A percentile compares a stretch with the other conserved stretches of the same genome.
These are phyloP conservation scores for Huso huso DNA, from an alignment of 2,797 vertebrate species.

Conservation along the genomic window DNA sequence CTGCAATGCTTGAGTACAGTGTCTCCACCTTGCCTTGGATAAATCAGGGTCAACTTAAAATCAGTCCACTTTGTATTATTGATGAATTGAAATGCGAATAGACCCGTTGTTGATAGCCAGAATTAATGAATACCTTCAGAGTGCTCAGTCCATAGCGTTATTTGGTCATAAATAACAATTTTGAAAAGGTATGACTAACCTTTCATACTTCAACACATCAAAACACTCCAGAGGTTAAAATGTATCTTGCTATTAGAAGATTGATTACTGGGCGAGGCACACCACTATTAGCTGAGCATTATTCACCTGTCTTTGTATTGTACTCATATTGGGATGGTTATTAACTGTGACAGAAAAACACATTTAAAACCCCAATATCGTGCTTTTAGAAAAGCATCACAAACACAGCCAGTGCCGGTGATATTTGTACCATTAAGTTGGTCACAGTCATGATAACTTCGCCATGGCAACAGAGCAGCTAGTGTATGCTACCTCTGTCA, in stretches of 20 bases:
- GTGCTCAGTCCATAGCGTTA: background rate
- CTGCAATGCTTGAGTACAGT: too few species aligned
- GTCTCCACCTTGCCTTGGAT: too few species aligned
- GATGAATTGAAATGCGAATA: too few species aligned
- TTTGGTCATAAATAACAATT: conserved; percentile 14
- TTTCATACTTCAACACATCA: conserved; percentile 4
- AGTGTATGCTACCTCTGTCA: background rate
- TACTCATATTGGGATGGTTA: too few species aligned
- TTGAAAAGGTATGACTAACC: conserved; percentile 2
- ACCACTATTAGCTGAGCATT: too few species aligned
- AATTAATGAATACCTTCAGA: too few species aligned
- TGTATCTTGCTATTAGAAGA: background rate
- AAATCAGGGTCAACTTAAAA: too few species aligned
- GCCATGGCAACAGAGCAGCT: conserved; percentile 50
- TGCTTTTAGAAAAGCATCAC: conserved; percentile 43
- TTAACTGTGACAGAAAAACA: too few species aligned
- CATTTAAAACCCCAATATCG: conserved; percentile 29
- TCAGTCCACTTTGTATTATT: too few species aligned
- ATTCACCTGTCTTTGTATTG: too few species aligned
- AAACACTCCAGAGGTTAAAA: background rate
- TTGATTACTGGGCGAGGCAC: too few species aligned
- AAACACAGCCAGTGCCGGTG: conserved; percentile 36
- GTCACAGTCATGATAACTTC: conserved; percentile 39
- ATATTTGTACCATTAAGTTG: conserved; percentile 6
- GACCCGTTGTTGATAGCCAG: too few species aligned